These are phyloP conservation scores for Anolis sagrei DNA, from an alignment of 2,113 vertebrate genomes.

Conservation along the genomic window DNA sequence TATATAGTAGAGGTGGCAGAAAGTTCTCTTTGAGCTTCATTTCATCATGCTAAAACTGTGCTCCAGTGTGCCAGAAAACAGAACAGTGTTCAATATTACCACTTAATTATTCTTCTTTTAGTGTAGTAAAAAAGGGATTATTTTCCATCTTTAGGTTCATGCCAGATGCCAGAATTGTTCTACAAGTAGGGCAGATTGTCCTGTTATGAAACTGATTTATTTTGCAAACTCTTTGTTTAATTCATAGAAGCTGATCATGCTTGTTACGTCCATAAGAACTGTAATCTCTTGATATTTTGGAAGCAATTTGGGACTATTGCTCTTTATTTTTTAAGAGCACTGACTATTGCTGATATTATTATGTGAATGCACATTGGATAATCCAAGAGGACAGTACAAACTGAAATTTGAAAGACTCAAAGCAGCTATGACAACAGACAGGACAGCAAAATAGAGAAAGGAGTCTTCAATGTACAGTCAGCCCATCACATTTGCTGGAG, in stretches of 20 bases:
- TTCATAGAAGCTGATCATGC: neutral
- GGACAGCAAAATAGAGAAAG: neutral
- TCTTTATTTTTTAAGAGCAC: neutral
- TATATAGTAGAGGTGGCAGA: slow-evolving; percentile 41
- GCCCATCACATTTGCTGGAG: no score
- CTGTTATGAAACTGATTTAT: slow-evolving; percentile 23
- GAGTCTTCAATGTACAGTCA: neutral
- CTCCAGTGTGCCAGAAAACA: slow-evolving; percentile 69
- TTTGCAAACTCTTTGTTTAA: neutral
- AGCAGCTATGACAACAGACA: neutral
- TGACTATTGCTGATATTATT: neutral
- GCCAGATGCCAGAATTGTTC: slow-evolving; percentile 68
- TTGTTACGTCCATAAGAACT: slow-evolving; percentile 14
- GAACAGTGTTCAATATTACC: slow-evolving; percentile 66
- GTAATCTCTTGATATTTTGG: slow-evolving; percentile 4
- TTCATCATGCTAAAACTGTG: slow-evolving; percentile 46
- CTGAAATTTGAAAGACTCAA: neutral
- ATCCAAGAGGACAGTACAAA: neutral
- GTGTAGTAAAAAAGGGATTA: slow-evolving; percentile 56
- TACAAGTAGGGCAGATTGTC: slow-evolving; percentile 61
- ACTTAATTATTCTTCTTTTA: slow-evolving; percentile 70
- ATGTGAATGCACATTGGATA: neutral
- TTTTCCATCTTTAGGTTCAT: slow-evolving; percentile 53
- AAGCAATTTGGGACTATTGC: neutral
- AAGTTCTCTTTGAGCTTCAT: slow-evolving; percentile 37